phyloP scores from a whole-genome alignment of 2,888 invertebrate species.

The Trissolcus japonicus region DNA sequence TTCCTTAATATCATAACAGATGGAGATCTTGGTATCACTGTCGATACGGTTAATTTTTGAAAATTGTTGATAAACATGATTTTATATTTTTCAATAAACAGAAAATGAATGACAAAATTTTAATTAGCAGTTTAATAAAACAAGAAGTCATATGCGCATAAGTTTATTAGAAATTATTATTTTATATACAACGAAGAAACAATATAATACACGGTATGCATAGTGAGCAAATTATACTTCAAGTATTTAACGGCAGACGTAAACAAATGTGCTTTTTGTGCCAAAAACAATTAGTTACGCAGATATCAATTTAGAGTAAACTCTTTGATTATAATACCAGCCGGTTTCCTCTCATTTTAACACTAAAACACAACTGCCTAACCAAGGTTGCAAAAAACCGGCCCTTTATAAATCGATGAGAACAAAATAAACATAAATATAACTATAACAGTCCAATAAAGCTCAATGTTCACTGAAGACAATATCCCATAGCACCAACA shows the following conservation, averaged over 20 bases:
- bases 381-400: slow-evolving; percentile 18
- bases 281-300: slow-evolving; percentile 30
- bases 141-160: slow-evolving; percentile 18
- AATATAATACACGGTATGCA: slow-evolving; percentile 51
- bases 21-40: slow-evolving; percentile 30
- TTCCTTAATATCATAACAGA: slow-evolving; percentile 53
- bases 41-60: slow-evolving; percentile 1
- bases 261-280: slow-evolving; percentile 21
- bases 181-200: slow-evolving; percentile 55
- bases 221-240: slow-evolving; percentile 47
- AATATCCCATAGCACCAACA: slow-evolving; percentile 25
- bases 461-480: slow-evolving; percentile 51
- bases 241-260: slow-evolving; percentile 39
- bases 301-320: slow-evolving; percentile 30
- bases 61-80: not conserved
- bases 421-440: slow-evolving; percentile 61
- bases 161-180: slow-evolving; percentile 48
- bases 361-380: slow-evolving; percentile 48
- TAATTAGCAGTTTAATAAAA: not conserved
- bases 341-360: slow-evolving; percentile 15
- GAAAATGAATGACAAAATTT: slow-evolving; percentile 1
- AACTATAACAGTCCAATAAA: slow-evolving; percentile 60
- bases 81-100: too few species aligned
- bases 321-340: slow-evolving; percentile 40
- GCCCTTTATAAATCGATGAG: slow-evolving; percentile 11